A percentile compares a stretch with the other conserved stretches of the same genome.
phyloP scores from a whole-genome alignment of 2,888 invertebrate species.

The Crepidodera aurea region DNA sequence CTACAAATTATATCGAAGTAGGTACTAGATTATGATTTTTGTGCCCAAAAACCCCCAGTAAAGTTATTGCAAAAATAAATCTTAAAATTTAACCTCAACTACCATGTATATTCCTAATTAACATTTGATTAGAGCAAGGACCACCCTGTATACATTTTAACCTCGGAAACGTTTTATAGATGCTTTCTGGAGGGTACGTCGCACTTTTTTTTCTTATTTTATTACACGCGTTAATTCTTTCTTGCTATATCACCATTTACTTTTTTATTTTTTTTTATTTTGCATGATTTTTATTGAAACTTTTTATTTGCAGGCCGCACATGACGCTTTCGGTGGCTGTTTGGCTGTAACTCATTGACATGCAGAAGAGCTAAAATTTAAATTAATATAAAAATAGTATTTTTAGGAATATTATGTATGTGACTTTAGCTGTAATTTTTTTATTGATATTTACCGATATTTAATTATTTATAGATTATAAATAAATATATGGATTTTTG shows the following conservation, averaged over 20 bases:
- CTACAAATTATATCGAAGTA: too few species aligned
- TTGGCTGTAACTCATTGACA: slow-evolving; percentile 15
- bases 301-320: slow-evolving; percentile 29
- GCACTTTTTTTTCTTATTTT: too few species aligned
- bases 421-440: slow-evolving; percentile 14
- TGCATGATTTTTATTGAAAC: slow-evolving; percentile 25
- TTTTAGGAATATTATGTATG: not conserved
- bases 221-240: not conserved
- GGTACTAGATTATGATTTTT: too few species aligned
- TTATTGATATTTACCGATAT: slow-evolving; percentile 10
- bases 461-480: not conserved
- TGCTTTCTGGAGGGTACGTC: too few species aligned
- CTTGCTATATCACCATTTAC: not conserved
- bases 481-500: slow-evolving; percentile 20
- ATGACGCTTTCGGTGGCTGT: slow-evolving; percentile 24
- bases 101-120: too few species aligned
- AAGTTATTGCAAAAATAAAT: too few species aligned
- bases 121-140: too few species aligned
- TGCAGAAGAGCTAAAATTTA: slow-evolving; percentile 15
- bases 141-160: too few species aligned
- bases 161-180: too few species aligned
- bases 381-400: not conserved
- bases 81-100: too few species aligned
- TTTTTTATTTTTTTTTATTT: slow-evolving; percentile 21
- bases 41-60: too few species aligned